Percentiles rank a stretch among this genome's conserved stretches.
Evolutionary conservation across 2,113 vertebrate species (phyloP).

Genomic region (Aepyceros melampus): DNA sequence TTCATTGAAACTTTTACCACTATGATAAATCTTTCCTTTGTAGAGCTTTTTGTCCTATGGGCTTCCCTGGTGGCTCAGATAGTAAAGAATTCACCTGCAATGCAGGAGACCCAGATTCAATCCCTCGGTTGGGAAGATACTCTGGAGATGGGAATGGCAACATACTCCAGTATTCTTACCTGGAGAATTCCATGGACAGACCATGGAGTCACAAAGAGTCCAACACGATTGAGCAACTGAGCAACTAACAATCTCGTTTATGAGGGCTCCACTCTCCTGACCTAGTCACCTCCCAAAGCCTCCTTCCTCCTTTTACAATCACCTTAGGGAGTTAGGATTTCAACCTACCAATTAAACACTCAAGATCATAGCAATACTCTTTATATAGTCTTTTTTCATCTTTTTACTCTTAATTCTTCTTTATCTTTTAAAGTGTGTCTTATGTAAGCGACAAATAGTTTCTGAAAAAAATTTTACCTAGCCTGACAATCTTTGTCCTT

Average conservation of each 20-base stretch:
- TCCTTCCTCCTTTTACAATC: background rate
- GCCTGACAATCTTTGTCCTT: background rate
- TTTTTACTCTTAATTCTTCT: background rate
- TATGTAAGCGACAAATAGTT: background rate
- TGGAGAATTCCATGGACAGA: background rate
- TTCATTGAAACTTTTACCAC: background rate
- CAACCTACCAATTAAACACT: background rate
- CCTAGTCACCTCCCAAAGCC: background rate
- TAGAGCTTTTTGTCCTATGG: background rate
- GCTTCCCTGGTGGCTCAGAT: background rate
- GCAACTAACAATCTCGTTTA: background rate
- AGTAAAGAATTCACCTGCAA: background rate
- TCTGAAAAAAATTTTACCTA: background rate
- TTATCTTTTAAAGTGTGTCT: background rate
- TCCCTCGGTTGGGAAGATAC: background rate
- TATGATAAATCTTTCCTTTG: background rate
- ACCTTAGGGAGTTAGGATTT: background rate
- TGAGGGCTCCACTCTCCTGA: background rate
- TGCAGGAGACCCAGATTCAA: background rate
- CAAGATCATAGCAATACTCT: background rate
- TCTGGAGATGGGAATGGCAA: background rate
- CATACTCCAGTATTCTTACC: background rate
- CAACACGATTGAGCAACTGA: background rate
- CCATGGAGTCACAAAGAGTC: background rate
- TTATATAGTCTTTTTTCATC: background rate